Evolutionary conservation across 2,888 invertebrate genomes (phyloP).

Genomic region (Tetragonula carbonaria): DNA sequence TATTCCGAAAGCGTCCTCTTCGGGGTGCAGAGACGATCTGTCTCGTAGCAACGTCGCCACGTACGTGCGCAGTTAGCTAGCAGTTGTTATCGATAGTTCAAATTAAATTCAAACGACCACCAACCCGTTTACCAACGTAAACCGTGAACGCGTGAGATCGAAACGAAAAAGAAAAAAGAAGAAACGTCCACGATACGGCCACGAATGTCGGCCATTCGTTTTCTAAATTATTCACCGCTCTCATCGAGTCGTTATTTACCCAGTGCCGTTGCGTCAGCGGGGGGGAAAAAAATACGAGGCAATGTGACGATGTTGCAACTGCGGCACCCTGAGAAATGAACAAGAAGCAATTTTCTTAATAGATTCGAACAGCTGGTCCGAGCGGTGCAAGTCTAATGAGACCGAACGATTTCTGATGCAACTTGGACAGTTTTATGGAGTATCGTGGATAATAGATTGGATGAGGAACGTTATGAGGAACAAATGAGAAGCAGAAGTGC

Average conservation of each 20-base stretch:
- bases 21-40: neutral
- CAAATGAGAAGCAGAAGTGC: neutral
- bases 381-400: neutral
- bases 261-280: neutral
- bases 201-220: neutral
- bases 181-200: neutral
- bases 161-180: no score
- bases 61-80: constrained; percentile 5
- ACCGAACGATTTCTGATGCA: neutral
- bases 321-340: no score
- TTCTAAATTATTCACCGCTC: constrained; percentile 2
- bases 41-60: neutral
- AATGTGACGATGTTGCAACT: neutral
- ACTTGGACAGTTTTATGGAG: neutral
- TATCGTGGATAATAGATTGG: neutral
- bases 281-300: no score
- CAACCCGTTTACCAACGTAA: neutral
- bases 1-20: constrained; percentile 27
- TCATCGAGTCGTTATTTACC: neutral
- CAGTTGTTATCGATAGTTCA: constrained; percentile 16
- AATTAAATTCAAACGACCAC: constrained; percentile 15
- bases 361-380: no score
- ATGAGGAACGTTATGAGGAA: neutral
- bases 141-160: neutral
- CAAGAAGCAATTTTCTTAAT: no score